Evolutionary conservation across 2,797 vertebrate genomes (phyloP), one percentile per base, ranked within the genome.

Genomic region (Pantherophis alleghaniensis): DNA sequence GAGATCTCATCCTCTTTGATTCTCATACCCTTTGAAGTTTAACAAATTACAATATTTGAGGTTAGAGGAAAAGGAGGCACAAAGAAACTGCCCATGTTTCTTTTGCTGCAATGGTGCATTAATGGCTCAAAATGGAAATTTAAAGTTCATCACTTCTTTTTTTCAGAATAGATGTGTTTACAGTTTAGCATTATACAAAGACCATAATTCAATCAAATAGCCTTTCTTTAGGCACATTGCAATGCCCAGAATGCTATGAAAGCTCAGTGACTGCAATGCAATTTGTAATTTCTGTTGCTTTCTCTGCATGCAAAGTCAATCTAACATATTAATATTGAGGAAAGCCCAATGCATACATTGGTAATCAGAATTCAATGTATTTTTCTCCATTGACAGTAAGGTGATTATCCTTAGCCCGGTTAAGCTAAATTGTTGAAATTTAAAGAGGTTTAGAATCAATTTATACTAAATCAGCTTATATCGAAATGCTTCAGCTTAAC

Each of bases 381-480:
- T 91, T 42, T 89, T 57, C 88, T 83, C 28, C 66, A 86, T 86
- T 83, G 87, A 74, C 57, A 47, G 24, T 89, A 89, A 91, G 88
- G 57, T 55, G 47, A 89, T 91, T 88, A 42, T 91, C 86, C 57
- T 56, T 91, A 57, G 53, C 32, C 90, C 24, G n/a, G 87, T 63
- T 79, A 63, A 91, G 66, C 90, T 93, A 83, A 89, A 86, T 61
- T 91, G 66, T 87, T 91, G 26, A 32, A 32, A 60, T 91, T 83
- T 93, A 79, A 89, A 51, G n/a, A 56, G 90, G 28, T 91, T 90
- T 91, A 61, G n/a, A 93, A 83, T 42, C 88, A 66, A 61, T 89
- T 89, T 57, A 61, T 22, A 86, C 14, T 86, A 91, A 91, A 91
- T 91, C 90, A 56, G 57, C 66, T 93, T 91, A 93, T 56, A 88